Evolutionary conservation across 2,113 vertebrate genomes (phyloP).

Genomic region (Todiramphus saurophagus): DNA sequence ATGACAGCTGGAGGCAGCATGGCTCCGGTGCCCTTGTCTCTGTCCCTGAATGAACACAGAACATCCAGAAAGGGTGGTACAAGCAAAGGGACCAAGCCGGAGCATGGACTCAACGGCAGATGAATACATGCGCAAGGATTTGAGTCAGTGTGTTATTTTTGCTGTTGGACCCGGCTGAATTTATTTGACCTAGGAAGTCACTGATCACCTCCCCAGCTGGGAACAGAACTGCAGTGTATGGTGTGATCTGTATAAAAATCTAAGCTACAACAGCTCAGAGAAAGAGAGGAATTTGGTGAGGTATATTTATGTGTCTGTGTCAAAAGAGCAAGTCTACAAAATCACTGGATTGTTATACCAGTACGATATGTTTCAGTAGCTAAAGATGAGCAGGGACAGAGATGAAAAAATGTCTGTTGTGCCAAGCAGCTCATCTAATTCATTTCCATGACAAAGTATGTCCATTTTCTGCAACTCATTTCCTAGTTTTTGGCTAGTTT

Average conservation of each 20-base stretch:
- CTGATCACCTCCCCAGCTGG: not conserved
- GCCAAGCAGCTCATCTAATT: not conserved
- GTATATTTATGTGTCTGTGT: constrained; percentile 5
- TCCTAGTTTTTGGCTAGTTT: not conserved
- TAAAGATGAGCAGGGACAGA: not conserved
- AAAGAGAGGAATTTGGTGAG: not conserved
- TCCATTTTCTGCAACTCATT: not conserved
- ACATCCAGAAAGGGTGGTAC: not conserved
- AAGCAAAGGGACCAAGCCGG: not conserved
- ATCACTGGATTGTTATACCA: not conserved
- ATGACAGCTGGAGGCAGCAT: not conserved
- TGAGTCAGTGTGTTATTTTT: constrained; percentile 53
- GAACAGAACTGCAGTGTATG: not conserved
- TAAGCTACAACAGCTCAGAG: not conserved
- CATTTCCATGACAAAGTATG: not conserved
- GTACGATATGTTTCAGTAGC: not conserved
- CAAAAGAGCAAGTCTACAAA: constrained; percentile 37
- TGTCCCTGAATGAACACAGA: not conserved
- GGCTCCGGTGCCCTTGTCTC: not conserved
- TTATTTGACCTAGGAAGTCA: constrained; percentile 54
- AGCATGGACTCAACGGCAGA: not conserved
- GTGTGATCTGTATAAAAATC: constrained; percentile 10
- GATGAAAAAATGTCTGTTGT: not conserved
- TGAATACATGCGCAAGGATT: not conserved
- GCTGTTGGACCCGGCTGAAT: not conserved